phyloP scores from a whole-genome alignment of 2,113 vertebrate species.

The Catharus minimus region DNA sequence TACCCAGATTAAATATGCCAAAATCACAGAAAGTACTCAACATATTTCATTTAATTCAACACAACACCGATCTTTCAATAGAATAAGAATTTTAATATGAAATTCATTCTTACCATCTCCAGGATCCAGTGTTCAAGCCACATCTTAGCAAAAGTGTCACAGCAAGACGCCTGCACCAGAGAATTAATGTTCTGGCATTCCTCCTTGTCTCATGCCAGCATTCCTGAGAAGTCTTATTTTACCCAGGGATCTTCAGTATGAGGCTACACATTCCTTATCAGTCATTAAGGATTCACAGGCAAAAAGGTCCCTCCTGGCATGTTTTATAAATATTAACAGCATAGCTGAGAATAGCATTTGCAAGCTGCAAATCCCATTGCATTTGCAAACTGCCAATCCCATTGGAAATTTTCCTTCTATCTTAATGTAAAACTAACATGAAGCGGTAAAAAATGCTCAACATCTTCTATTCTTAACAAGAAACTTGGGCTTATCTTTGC shows the following conservation, averaged over 20 bases:
- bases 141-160: conserved; percentile 37
- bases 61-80: background rate
- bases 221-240: conserved; percentile 50
- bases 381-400: conserved; percentile 39
- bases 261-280: conserved; percentile 36
- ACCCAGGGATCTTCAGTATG: conserved; percentile 35
- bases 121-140: background rate
- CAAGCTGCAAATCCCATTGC: conserved; percentile 49
- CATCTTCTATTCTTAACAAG: background rate
- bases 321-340: conserved; percentile 49
- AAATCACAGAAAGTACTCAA: background rate
- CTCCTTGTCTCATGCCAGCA: conserved; percentile 33
- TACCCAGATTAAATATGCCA: background rate
- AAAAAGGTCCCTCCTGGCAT: background rate
- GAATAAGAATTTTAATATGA: background rate
- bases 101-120: conserved; percentile 35
- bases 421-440: background rate
- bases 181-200: conserved; percentile 31
- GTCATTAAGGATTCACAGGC: background rate
- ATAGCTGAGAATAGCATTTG: conserved; percentile 36
- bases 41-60: background rate
- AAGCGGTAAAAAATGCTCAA: background rate
- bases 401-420: background rate
- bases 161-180: conserved; percentile 17
- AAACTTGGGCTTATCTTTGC: background rate